Evolutionary conservation across 2,888 invertebrate species (phyloP).

Genomic region (Hemithea aestivaria): DNA sequence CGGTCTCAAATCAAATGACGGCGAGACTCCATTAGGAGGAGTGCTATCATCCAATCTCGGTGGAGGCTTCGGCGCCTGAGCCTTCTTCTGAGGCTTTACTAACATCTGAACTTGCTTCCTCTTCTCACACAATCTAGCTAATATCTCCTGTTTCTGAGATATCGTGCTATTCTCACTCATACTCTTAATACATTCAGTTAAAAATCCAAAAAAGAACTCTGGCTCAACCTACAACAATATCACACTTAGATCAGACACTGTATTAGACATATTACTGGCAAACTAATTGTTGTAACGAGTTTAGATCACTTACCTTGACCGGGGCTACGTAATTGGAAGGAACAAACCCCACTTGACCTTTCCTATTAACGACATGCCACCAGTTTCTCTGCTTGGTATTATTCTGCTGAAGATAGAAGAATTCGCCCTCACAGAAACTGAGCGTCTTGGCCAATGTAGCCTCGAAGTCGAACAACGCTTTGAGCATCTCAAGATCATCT

Average conservation of each 20-base stretch:
- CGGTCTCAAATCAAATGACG: slow-evolving; percentile 67
- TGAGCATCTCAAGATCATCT: slow-evolving; percentile 89
- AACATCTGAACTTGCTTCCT: slow-evolving; percentile 77
- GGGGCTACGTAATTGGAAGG: slow-evolving; percentile 92
- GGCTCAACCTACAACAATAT: slow-evolving; percentile 79
- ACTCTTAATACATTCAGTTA: slow-evolving; percentile 84
- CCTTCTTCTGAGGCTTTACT: slow-evolving; percentile 54
- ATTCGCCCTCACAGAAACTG: slow-evolving; percentile 88
- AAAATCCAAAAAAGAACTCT: slow-evolving; percentile 84
- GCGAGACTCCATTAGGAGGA: slow-evolving; percentile 70
- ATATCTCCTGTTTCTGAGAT: slow-evolving; percentile 81
- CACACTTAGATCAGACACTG: slow-evolving; percentile 5
- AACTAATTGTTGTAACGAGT: slow-evolving; percentile 28
- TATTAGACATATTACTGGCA: slow-evolving; percentile 19
- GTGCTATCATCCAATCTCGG: slow-evolving; percentile 63
- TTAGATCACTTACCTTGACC: slow-evolving; percentile 80
- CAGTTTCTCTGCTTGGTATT: slow-evolving; percentile 90
- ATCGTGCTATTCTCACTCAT: slow-evolving; percentile 64
- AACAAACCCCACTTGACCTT: slow-evolving; percentile 90
- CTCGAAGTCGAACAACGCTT: slow-evolving; percentile 90
- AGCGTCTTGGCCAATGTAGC: slow-evolving; percentile 90
- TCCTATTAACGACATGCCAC: slow-evolving; percentile 93
- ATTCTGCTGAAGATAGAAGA: slow-evolving; percentile 88
- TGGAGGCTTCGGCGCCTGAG: slow-evolving; percentile 67
- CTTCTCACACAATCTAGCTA: slow-evolving; percentile 82